phyloP scores from a whole-genome alignment of 2,797 vertebrate species.

The Furcifer pardalis region DNA sequence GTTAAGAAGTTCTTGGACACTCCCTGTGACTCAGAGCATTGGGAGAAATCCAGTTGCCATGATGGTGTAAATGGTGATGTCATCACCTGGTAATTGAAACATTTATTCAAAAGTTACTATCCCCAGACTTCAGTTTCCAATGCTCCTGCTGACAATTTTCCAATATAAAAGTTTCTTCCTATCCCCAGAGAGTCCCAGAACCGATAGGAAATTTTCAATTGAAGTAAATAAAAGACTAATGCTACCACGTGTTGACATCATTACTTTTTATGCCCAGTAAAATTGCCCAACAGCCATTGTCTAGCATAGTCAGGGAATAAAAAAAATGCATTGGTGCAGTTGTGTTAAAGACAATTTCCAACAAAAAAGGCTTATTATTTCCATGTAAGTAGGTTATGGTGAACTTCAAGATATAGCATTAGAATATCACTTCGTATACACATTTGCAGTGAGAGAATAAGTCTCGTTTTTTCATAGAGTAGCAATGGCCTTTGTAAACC shows the following conservation, averaged over 20 bases:
- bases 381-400: neutral
- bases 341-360: constrained; percentile 12
- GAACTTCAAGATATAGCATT: neutral
- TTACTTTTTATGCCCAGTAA: too few relatives aligned
- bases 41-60: too few relatives aligned
- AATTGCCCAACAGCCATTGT: neutral
- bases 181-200: too few relatives aligned
- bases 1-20: neutral
- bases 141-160: too few relatives aligned
- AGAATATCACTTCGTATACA: neutral
- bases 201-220: too few relatives aligned
- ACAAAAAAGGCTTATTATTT: neutral
- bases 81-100: too few relatives aligned
- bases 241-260: too few relatives aligned
- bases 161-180: too few relatives aligned
- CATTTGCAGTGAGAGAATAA: neutral
- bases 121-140: too few relatives aligned
- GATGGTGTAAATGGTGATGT: too few relatives aligned
- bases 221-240: too few relatives aligned
- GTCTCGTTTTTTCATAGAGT: neutral
- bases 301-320: neutral
- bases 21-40: neutral
- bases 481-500: neutral
- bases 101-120: too few relatives aligned
- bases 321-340: neutral